A percentile compares a stretch with the other conserved stretches of the same genome.
Conservation (phyloP, 2,797 vertebrate genomes). For the Eospalax fontanierii region DNA sequence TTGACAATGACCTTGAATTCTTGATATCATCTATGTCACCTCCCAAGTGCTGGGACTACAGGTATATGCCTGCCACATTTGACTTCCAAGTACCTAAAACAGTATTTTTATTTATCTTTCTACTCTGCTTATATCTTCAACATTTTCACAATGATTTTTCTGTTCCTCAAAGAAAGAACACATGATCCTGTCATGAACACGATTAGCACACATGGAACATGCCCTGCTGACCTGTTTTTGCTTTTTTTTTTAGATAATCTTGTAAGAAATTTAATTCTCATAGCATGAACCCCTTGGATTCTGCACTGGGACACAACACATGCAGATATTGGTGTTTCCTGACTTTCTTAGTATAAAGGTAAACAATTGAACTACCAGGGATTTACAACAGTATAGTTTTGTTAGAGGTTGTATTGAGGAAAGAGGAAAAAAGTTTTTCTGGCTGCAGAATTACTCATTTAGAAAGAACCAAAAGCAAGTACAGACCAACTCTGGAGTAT, state of each 20-base stretch:
- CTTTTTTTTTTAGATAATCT: background rate
- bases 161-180: background rate
- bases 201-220: background rate
- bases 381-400: background rate
- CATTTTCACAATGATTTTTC: background rate
- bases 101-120: background rate
- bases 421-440: background rate
- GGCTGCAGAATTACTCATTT: constrained; percentile 40
- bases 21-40: too few relatives aligned
- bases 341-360: background rate
- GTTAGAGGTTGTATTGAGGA: background rate
- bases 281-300: background rate
- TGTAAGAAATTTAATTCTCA: background rate
- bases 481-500: constrained; percentile 39
- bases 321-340: background rate
- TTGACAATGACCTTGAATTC: background rate
- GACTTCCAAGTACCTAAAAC: too few relatives aligned
- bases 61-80: too few relatives aligned
- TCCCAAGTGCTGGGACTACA: too few relatives aligned
- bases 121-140: background rate
- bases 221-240: background rate
- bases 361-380: background rate
- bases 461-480: constrained; percentile 42
- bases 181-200: background rate
- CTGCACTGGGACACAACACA: too few relatives aligned